phyloP scores from a whole-genome alignment of 2,797 vertebrate genomes.

The Orientallactaga sibirica region DNA sequence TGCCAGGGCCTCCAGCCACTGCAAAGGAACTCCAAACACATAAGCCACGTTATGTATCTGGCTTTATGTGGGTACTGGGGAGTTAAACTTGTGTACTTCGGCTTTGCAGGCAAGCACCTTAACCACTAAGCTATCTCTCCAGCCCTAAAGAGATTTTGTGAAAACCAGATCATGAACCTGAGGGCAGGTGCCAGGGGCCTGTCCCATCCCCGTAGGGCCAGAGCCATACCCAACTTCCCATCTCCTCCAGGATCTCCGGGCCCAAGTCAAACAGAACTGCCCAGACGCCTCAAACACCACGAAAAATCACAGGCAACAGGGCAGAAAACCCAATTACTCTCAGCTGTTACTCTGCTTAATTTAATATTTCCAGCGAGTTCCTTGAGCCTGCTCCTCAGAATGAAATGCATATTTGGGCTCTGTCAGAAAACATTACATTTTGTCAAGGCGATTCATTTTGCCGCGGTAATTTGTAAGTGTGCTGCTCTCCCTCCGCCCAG shows the following conservation, averaged over 20 bases:
- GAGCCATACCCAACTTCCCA: neutral
- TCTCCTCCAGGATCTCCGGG: neutral
- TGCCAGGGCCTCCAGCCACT: too few relatives aligned
- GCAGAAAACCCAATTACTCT: constrained; percentile 99
- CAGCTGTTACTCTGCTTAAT: constrained; percentile 98
- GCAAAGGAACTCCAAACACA: too few relatives aligned
- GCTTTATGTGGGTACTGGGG: too few relatives aligned
- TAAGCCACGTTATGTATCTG: too few relatives aligned
- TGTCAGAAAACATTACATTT: constrained; percentile 97
- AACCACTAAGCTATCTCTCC: too few relatives aligned
- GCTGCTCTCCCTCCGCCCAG: constrained; percentile 77
- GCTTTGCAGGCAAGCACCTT: too few relatives aligned
- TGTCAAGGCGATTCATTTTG: constrained; percentile 93
- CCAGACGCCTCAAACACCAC: constrained; percentile 88
- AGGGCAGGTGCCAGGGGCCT: rapidly evolving
- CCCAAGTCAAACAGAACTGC: constrained; percentile 78
- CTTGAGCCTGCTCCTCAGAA: constrained; percentile 90
- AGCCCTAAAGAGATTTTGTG: neutral
- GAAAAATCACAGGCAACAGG: constrained; percentile 94
- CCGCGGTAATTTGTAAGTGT: constrained; percentile 91
- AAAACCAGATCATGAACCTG: neutral
- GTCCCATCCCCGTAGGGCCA: neutral
- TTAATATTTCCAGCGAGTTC: constrained; percentile 98
- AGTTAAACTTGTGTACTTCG: too few relatives aligned
- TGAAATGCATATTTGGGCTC: constrained; percentile 93